Percentiles rank a stretch among this genome's conserved stretches.
Evolutionary conservation across 2,113 vertebrate genomes (phyloP).

Genomic region (Atlantisia rogersi): DNA sequence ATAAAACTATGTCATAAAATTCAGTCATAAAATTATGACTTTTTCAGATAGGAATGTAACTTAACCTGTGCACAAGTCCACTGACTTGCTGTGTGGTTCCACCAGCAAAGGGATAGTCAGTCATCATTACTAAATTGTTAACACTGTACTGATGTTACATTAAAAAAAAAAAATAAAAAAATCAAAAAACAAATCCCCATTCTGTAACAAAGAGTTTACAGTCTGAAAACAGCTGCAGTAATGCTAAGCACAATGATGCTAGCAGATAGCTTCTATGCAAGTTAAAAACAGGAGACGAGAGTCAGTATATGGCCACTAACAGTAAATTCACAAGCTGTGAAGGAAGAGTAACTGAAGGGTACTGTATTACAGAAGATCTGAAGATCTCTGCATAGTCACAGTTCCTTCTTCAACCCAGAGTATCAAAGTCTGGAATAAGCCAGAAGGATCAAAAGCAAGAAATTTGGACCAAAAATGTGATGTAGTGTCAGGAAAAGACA

Average conservation of each 20-base stretch:
- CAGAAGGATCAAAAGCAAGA: background rate
- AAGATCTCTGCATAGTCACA: background rate
- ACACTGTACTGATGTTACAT: background rate
- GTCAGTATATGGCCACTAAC: background rate
- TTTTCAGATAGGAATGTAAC: background rate
- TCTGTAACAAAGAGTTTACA: background rate
- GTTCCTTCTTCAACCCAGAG: background rate
- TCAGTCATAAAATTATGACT: background rate
- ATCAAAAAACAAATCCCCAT: background rate
- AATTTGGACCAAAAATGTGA: background rate
- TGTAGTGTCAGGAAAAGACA: background rate
- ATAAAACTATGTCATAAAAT: background rate
- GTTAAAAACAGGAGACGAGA: background rate
- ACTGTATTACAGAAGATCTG: background rate
- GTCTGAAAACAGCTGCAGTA: background rate
- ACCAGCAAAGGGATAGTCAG: background rate
- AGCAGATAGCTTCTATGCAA: background rate
- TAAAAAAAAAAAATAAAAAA: background rate
- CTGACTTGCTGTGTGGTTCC: background rate
- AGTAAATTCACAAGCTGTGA: background rate
- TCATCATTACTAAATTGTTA: background rate
- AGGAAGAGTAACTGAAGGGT: background rate
- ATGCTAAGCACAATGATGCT: background rate
- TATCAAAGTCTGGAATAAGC: background rate
- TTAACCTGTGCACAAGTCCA: background rate